phyloP scores from a whole-genome alignment of 2,113 vertebrate genomes.

The Eira barbara region DNA sequence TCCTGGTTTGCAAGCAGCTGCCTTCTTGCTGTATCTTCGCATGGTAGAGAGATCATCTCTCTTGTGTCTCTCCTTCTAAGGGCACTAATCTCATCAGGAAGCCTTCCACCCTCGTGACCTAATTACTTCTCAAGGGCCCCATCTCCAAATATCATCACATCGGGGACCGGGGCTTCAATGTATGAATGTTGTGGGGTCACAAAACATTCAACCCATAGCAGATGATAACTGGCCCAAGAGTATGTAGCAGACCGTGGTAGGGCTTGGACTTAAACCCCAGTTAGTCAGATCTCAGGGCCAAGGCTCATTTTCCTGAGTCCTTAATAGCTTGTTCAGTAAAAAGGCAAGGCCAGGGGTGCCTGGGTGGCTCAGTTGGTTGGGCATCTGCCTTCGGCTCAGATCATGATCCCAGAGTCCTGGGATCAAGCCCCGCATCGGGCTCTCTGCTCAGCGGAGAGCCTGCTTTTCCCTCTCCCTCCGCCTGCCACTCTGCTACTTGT shows the following conservation, averaged over 20 bases:
- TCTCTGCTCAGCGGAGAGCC: no score
- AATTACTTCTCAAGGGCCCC: not conserved
- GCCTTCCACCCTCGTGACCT: not conserved
- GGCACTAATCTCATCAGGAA: not conserved
- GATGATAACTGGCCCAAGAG: not conserved
- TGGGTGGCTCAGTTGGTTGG: no score
- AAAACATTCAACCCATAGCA: not conserved
- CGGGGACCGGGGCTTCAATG: not conserved
- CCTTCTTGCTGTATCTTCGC: not conserved
- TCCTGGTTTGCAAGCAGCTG: not conserved
- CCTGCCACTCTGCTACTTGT: no score
- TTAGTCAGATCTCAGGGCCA: not conserved
- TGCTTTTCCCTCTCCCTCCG: no score
- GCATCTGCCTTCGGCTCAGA: no score
- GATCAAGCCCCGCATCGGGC: no score
- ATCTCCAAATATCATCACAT: not conserved
- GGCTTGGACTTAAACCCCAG: not conserved
- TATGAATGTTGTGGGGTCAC: not conserved
- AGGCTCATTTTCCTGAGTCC: not conserved
- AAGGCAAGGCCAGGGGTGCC: not conserved
- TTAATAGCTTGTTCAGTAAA: not conserved
- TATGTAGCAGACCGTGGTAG: not conserved
- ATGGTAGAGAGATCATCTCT: not conserved
- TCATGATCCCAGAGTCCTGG: no score
- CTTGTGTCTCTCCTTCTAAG: not conserved